Base-by-base conservation (phyloP, 2,888 invertebrate genomes). In the Thereva nobilitata region DNA sequence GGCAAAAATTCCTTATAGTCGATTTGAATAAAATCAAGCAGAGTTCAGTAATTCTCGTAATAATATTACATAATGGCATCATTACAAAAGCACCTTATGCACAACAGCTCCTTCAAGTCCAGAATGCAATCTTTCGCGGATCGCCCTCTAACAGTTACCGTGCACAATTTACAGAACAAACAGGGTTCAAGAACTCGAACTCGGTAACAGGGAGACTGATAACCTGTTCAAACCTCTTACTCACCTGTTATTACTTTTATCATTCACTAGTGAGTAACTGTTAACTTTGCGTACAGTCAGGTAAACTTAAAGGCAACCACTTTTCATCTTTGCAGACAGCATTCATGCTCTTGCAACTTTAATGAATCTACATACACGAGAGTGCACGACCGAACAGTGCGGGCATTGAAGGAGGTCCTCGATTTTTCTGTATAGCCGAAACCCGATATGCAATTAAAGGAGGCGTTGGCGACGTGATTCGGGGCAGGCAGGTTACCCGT, bases 41-140 rank as follows among this genome's bases (percentile, higher is more conserved):
- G 50, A 61, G 50, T 61, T 38, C 50, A 23, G 61, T 50, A 61
- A 50, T 61, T 50, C 61, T 53, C 50, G 50, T 50, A 61, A 61
- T 61, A 61, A 61, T 61, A 61, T 61, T 61, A 61, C 61, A 61
- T 61, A 61, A 61, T 61, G 61, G 61, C 61, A 61, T 61, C 61
- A 61, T 61, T 61, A 61, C 50, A 41, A 40, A 50, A 50, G 61
- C 41, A 61, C 50, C 61, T 61, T 23, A 23, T 23, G 23, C 23
- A 23, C 23, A 23, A 23, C 23, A 23, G 23, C 23, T 23, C 23
- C 34, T 49, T 50, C 49, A 40, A 38, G 38, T 23, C 50, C 61
- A 49, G 61, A 61, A 61, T 50, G 61, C 41, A 61, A 40, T 23
- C 23, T 23, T 23, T 23, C 23, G 23, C 23, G 23, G 23, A 23